phyloP scores from a whole-genome alignment of 2,113 vertebrate species.

The Speoplatyrhinus poulsoni region DNA sequence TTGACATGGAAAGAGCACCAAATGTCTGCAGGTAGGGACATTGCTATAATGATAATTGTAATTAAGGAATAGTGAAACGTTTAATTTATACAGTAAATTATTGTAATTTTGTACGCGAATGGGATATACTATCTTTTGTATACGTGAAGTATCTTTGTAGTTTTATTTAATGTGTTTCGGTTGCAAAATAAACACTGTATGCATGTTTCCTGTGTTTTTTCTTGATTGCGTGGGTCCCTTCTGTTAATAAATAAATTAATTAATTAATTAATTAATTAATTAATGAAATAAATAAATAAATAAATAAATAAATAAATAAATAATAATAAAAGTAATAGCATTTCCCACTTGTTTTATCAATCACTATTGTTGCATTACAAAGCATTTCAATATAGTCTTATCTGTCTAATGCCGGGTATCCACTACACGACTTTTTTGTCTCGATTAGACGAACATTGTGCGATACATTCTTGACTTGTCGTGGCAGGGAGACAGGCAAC shows the following conservation, averaged over 20 bases:
- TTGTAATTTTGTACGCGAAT: constrained; percentile 82
- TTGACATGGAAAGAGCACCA: constrained; percentile 42
- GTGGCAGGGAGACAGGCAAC: no score
- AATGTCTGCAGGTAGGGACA: constrained; percentile 12
- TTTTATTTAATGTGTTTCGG: constrained; percentile 82
- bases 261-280: no score
- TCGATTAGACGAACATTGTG: no score
- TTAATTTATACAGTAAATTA: constrained; percentile 88
- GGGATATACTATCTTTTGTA: constrained; percentile 84
- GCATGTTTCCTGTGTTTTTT: constrained; percentile 73
- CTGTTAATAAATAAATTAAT: neutral
- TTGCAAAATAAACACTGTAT: constrained; percentile 81
- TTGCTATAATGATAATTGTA: constrained; percentile 72
- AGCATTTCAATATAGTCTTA: no score
- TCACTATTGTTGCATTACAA: no score
- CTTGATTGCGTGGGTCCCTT: constrained; percentile 24
- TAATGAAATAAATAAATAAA: no score
- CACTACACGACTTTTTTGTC: no score
- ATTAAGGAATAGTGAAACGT: constrained; percentile 76
- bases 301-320: no score
- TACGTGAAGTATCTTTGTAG: constrained; percentile 80
- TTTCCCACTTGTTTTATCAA: no score
- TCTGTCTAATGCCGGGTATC: no score
- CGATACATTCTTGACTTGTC: no score
- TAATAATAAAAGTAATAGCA: no score